Evolutionary conservation across 2,797 vertebrate genomes (phyloP), one percentile per base, ranked within the genome.

Genomic region (Chaetodon trifasciatus): DNA sequence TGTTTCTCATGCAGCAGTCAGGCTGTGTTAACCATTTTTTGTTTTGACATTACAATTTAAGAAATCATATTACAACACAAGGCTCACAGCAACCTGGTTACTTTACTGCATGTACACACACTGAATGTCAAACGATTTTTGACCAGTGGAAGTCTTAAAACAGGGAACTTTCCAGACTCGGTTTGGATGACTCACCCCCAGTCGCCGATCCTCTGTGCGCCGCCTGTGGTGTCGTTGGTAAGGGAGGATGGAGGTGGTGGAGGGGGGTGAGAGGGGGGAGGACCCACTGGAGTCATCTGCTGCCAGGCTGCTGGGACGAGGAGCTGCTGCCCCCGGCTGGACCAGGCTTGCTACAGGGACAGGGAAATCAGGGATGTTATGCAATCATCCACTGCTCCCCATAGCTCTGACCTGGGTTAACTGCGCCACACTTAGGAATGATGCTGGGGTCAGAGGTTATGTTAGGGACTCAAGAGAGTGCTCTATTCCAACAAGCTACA

Each of bases 301-400:
- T 98, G 98, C 98, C 98, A 99, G 0, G 98, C 90, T 85, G 98
- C 90, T 72, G 97, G 97, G 47, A 99, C 90, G 39, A 99, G 91
- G 84, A 99, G 96, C 91, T 98, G 98, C 90, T 97, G 97, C 3
- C 96, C 96, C 76, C 97, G 94, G 76, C 94, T 96, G 0, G 97
- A 97, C 98, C 98, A 99, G 0, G 97, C 96, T 96, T 99, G 96
- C 86, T 81, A 53, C 23, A 69, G 28, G 39, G 78, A 57, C 6
- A 64, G 16, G 21, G 39, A 64, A 16, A 60, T 57, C 4, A 24
- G 35, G 35, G 16, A 13, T n/a, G 4, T 46, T 32, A 6, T n/a
- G 17, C 0, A 32, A 71, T 55, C 17, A 62, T 24, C 21, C 32
- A 24, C 28, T 52, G 49, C 66, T 56, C 28, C 35, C n/a, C 1